Evolutionary conservation across 2,113 vertebrate genomes (phyloP), one percentile per base, ranked within the genome.

Genomic region (Clinocottus analis): DNA sequence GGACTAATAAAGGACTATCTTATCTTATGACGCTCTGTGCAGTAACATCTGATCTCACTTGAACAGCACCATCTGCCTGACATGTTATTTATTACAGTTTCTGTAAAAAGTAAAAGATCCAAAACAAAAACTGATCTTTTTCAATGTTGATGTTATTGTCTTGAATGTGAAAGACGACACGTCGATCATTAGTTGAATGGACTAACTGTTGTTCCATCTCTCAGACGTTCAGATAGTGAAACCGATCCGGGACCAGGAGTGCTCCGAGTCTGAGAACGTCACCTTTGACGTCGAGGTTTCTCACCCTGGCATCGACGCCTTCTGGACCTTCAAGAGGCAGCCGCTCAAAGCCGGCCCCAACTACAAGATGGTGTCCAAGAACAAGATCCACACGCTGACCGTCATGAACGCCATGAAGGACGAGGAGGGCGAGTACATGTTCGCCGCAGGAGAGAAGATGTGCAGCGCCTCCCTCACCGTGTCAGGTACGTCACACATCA

Each of bases 211-310:
- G 7, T 60, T 64, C 9, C 11, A 0, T 75, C 61, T 68, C 7
- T 11, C 86, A 94, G 92, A 82, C 33, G 83, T 88, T 45, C 78
- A 79, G 84, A 99, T 99, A 60, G 87, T 98, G 87, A 96, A 91
- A 80, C 96, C 96, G 11, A 96, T 99, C 88, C 94, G 80, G 69
- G 95, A 98, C 77, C 92, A 93, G 61, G 96, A 96, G 55, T 99
- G 97, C 88, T 97, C 97, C 0, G 98, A 99, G 93, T 99, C 98
- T 13, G 97, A 99, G 90, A 97, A 99, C 65, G 96, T 99, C 31
- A 95, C 91, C 3, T 96, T 99, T n/a, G 94, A 98, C 31, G 97
- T 97, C 0, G 97, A 99, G 75, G 94, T 99, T 31, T 99, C 98
- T 65, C 97, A 99, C 87, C 90, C 96, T 12, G 96, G 96, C 39